These are phyloP conservation scores for Trichogramma dendrolimi DNA, from an alignment of 2,888 invertebrate species.

Conservation along the genomic window DNA sequence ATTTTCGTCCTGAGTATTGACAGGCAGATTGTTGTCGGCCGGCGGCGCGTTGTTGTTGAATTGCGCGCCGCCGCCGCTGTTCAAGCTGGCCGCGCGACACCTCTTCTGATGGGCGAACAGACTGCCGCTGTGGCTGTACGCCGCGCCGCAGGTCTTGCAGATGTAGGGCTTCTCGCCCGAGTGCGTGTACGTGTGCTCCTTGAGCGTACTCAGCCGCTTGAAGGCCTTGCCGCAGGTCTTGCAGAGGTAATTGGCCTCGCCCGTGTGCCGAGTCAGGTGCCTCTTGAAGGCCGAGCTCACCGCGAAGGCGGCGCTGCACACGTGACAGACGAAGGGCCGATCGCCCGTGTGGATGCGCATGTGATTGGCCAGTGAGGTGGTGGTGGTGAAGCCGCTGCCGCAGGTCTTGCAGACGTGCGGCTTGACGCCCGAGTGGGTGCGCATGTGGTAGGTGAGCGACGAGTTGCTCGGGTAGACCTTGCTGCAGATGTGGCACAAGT, in stretches of 20 bases:
- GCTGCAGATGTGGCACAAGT: constrained; percentile 50
- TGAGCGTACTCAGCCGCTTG: constrained; percentile 49
- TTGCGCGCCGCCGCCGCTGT: constrained; percentile 27
- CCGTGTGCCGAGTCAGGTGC: constrained; percentile 49
- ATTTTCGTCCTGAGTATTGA: constrained; percentile 41
- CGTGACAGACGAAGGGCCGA: constrained; percentile 50
- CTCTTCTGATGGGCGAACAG: constrained; percentile 50
- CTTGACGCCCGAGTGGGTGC: constrained; percentile 49
- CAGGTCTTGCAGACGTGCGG: constrained; percentile 50
- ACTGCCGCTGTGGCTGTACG: constrained; percentile 50
- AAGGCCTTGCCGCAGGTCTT: constrained; percentile 50
- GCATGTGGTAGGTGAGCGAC: constrained; percentile 50
- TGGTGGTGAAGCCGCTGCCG: constrained; percentile 50
- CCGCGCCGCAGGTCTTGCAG: constrained; percentile 50
- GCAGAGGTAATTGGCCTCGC: constrained; percentile 50
- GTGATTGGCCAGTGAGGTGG: constrained; percentile 49
- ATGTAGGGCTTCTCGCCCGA: constrained; percentile 51
- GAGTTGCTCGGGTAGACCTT: constrained; percentile 51
- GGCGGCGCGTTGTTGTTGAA: constrained; percentile 45
- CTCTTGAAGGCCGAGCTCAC: constrained; percentile 48
- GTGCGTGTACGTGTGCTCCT: constrained; percentile 50
- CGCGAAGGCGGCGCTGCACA: constrained; percentile 51
- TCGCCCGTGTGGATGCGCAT: constrained; percentile 50
- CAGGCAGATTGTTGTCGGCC: constrained; percentile 45
- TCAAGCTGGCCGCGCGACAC: constrained; percentile 36